Conservation (phyloP, 2,888 invertebrate species). For the Achlya flavicornis region DNA sequence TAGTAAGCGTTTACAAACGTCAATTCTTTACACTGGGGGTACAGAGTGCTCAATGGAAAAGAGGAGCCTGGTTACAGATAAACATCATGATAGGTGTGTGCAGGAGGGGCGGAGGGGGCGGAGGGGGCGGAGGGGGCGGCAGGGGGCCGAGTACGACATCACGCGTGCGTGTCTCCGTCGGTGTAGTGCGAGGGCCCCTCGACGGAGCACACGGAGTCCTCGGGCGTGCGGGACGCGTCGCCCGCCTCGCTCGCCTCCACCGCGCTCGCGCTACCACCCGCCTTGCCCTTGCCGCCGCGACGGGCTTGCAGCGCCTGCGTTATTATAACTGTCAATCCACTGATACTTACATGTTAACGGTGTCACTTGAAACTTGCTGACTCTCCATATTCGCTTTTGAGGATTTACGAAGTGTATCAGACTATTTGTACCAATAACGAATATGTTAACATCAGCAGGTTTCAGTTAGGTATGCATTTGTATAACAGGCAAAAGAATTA, state of each 20-base stretch:
- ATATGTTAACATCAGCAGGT: constrained; percentile 43
- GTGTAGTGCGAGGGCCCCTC: constrained; percentile 91
- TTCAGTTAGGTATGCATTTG: constrained; percentile 25
- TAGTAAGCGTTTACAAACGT: too few relatives aligned
- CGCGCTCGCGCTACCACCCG: constrained; percentile 76
- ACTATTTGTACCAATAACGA: background rate
- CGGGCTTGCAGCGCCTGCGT: constrained; percentile 90
- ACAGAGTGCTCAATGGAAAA: too few relatives aligned
- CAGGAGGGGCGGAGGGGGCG: background rate
- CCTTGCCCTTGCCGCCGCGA: constrained; percentile 81
- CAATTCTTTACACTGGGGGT: too few relatives aligned
- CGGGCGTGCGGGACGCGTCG: constrained; percentile 93
- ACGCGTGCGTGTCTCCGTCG: constrained; percentile 81
- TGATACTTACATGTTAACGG: background rate
- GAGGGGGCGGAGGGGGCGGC: constrained; percentile 1
- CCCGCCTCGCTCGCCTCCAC: constrained; percentile 87
- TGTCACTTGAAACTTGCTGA: constrained; percentile 30
- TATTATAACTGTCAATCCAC: background rate
- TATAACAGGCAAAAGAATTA: constrained; percentile 27
- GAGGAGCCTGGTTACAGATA: constrained; percentile 24
- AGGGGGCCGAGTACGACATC: constrained; percentile 33
- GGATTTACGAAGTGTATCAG: background rate
- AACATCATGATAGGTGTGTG: constrained; percentile 31
- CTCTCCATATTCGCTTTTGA: constrained; percentile 13
- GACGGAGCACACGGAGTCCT: constrained; percentile 95